Base-by-base conservation (phyloP, 2,113 vertebrate genomes). In the Macquaria australasica region DNA sequence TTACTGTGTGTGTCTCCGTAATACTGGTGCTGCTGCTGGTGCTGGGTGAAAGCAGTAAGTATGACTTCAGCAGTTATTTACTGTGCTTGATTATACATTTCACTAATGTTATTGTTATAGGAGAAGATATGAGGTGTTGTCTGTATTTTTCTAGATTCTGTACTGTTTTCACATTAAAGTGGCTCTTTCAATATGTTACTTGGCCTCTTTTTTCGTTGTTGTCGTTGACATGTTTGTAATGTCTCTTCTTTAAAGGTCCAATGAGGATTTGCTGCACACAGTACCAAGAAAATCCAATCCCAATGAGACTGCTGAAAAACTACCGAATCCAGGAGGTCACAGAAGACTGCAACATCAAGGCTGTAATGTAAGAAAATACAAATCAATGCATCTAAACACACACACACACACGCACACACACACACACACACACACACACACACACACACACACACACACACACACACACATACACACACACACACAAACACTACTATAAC, bases 31-130 rank as follows among this genome's bases (percentile, higher is more conserved):
- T 89, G 76, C 80, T 92, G 77, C 62, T 66, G 45, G 23, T 66
- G 8, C 60, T 88, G 50, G 68, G 55, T 73, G 82, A 94, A 79
- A 87, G 67, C 82, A 82, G 92, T 95, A 73, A 94, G 91, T 94
- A 84, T 73, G 69, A 79, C 31, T 77, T 77, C 51, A 64, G 9
- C 12, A 14, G 10, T n/a, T 43, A 41, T 9, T 21, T 11, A 66
- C 21, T 28, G 28, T n/a, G 6, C 31, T 4, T 45, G 59, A 37
- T 71, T 39, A 1, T 34, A 23, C 14, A 37, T 45, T 59, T 70
- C 21, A 51, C 51, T 48, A 25, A 12, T 69, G 11, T 31, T 71
- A 62, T 41, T 73, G 12, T 6, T 62, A n/a, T 4, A 25, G 4
- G 10, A 39, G 25, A 53, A 15, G 1, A 43, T 2, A 9, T 6